Conservation (phyloP, 2,797 vertebrate species). For the Champsocephalus gunnari region DNA sequence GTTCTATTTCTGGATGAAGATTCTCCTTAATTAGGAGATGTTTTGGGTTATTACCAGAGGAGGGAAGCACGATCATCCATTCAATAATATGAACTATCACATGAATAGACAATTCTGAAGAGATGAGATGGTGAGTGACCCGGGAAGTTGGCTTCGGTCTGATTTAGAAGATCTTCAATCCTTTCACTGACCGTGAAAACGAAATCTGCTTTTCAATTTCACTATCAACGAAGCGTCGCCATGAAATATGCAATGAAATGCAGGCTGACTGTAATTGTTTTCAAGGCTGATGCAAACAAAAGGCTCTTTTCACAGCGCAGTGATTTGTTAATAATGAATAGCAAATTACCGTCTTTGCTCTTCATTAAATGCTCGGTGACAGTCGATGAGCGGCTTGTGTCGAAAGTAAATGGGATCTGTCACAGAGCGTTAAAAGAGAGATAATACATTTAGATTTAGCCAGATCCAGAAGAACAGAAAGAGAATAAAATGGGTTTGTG, state of each 20-base stretch:
- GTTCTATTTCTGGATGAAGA: constrained; percentile 1
- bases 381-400: constrained; percentile 54
- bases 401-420: constrained; percentile 69
- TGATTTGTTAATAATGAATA: constrained; percentile 71
- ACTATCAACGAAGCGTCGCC: constrained; percentile 38
- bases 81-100: not conserved
- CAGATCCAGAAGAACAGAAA: constrained; percentile 13
- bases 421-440: constrained; percentile 48
- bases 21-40: not conserved
- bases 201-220: constrained; percentile 64
- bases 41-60: not conserved
- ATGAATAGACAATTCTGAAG: not conserved
- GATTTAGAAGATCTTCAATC: constrained; percentile 33
- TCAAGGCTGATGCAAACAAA: constrained; percentile 59
- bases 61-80: constrained; percentile 4
- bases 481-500: not conserved
- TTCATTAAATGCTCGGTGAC: constrained; percentile 66
- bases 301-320: constrained; percentile 58
- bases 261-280: constrained; percentile 62
- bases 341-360: constrained; percentile 68
- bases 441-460: constrained; percentile 8
- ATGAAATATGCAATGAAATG: constrained; percentile 58
- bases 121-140: constrained; percentile 30
- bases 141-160: constrained; percentile 1
- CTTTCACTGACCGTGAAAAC: constrained; percentile 53